A percentile compares a stretch with the other conserved stretches of the same genome.
phyloP scores from a whole-genome alignment of 1,140 invertebrate species.

The Prorops nasuta region DNA sequence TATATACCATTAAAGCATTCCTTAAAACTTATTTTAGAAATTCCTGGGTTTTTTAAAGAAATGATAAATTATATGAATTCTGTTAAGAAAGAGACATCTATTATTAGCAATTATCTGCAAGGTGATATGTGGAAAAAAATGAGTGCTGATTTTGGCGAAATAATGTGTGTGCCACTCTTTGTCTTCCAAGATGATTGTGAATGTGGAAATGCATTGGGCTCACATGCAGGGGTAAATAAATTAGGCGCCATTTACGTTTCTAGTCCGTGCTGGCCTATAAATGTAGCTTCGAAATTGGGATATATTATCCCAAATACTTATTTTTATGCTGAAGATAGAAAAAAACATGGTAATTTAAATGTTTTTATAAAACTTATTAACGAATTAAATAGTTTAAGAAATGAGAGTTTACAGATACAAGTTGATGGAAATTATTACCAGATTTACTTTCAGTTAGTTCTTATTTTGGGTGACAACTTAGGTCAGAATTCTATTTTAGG shows the following conservation, averaged over 20 bases:
- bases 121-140: conserved; percentile 4
- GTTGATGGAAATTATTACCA: background rate
- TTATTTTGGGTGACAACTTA: conserved; percentile 5
- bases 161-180: background rate
- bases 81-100: background rate
- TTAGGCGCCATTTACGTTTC: too few relatives aligned
- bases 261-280: too few relatives aligned
- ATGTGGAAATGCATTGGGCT: too few relatives aligned
- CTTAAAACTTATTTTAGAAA: conserved; percentile 1
- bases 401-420: background rate
- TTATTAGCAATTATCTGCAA: conserved; percentile 6
- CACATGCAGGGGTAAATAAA: too few relatives aligned
- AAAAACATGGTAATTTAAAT: conserved; percentile 6
- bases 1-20: too few relatives aligned
- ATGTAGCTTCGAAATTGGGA: conserved; percentile 1
- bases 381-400: conserved; percentile 7
- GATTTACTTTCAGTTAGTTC: conserved; percentile 5
- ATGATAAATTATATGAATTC: conserved; percentile 3
- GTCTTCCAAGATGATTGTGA: conserved; percentile 1
- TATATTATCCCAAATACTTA: too few relatives aligned
- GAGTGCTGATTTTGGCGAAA: background rate
- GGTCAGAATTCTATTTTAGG: conserved; percentile 6
- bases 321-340: conserved; percentile 4
- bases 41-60: background rate
- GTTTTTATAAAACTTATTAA: conserved; percentile 5